Evolutionary conservation across 2,888 invertebrate species (phyloP).

Genomic region (Steromphala cineraria): DNA sequence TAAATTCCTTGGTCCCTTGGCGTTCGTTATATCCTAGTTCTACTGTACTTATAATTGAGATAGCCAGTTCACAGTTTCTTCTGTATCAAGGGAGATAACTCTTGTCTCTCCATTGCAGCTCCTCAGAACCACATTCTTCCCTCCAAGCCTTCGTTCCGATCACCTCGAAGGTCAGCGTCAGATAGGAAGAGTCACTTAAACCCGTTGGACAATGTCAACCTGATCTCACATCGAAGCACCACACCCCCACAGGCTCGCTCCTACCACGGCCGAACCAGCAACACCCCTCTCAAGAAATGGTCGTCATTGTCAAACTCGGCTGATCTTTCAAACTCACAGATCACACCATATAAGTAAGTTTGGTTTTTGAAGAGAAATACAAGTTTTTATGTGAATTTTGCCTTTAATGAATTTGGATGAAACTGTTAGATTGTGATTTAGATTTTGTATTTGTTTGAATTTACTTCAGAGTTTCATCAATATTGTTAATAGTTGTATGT

Average conservation of each 20-base stretch:
- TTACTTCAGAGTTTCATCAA: no score
- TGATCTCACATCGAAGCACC: constrained; percentile 38
- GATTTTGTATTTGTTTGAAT: no score
- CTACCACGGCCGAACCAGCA: constrained; percentile 25
- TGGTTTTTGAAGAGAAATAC: not conserved
- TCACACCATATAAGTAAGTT: constrained; percentile 56
- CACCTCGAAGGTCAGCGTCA: constrained; percentile 25
- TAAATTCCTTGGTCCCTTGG: no score
- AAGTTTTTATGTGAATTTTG: not conserved
- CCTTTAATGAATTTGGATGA: not conserved
- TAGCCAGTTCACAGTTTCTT: not conserved
- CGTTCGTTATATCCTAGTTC: no score
- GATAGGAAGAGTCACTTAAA: constrained; percentile 38
- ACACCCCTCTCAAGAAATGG: constrained; percentile 64
- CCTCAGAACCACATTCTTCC: constrained; percentile 64
- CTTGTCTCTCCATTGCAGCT: constrained; percentile 35
- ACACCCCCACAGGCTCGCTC: constrained; percentile 30
- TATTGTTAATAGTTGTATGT: no score
- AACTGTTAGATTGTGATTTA: not conserved
- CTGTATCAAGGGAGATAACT: not conserved
- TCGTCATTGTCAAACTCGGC: constrained; percentile 60
- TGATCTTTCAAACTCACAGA: constrained; percentile 46
- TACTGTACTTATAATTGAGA: not conserved
- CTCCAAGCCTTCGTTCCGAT: constrained; percentile 56
- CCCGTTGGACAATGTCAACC: constrained; percentile 53